A percentile compares a stretch with the other conserved stretches of the same genome.
These are phyloP conservation scores for Oikopleura dioica DNA, from an alignment of 23 tunicate genomes.

Conservation along the genomic window DNA sequence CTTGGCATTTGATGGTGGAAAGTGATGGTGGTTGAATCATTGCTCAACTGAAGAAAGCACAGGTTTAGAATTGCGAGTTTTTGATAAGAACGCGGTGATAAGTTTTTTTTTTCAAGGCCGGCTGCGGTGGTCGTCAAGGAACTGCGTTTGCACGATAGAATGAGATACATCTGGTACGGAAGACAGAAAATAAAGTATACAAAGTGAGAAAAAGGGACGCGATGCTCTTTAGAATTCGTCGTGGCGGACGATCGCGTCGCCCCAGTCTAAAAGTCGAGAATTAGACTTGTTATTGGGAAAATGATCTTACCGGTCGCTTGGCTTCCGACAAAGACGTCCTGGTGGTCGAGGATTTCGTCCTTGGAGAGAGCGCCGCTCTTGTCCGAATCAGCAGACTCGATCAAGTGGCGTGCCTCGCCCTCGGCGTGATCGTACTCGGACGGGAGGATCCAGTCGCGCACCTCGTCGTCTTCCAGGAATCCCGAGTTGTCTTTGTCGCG, in stretches of 20 bases:
- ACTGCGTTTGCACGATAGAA: too few species aligned
- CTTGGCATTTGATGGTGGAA: too few species aligned
- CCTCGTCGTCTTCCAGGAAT: conserved; percentile 31
- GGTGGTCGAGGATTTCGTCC: conserved; percentile 49
- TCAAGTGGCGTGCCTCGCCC: conserved; percentile 65
- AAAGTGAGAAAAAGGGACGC: too few species aligned
- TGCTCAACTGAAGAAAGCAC: too few species aligned
- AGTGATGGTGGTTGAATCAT: too few species aligned
- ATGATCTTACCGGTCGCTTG: conserved; percentile 36
- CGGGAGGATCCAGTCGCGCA: conserved; percentile 59
- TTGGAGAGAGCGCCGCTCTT: conserved; percentile 30
- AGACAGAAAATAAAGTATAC: too few species aligned
- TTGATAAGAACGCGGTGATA: too few species aligned
- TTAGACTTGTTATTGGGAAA: too few species aligned
- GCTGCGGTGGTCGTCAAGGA: too few species aligned
- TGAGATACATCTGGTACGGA: too few species aligned
- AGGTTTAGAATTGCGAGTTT: too few species aligned
- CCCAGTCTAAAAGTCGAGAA: conserved; percentile 22
- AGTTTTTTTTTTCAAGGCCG: too few species aligned
- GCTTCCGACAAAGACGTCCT: conserved; percentile 66
- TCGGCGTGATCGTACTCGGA: conserved; percentile 39
- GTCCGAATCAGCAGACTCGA: conserved; percentile 21
- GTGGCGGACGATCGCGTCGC: conserved; percentile 70
- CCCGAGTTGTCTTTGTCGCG: conserved; percentile 19
- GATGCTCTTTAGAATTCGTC: conserved; percentile 80